Percentiles rank a stretch among this genome's conserved stretches.
Evolutionary conservation across 2,113 vertebrate genomes (phyloP).

Genomic region (Brachirus orientalis): DNA sequence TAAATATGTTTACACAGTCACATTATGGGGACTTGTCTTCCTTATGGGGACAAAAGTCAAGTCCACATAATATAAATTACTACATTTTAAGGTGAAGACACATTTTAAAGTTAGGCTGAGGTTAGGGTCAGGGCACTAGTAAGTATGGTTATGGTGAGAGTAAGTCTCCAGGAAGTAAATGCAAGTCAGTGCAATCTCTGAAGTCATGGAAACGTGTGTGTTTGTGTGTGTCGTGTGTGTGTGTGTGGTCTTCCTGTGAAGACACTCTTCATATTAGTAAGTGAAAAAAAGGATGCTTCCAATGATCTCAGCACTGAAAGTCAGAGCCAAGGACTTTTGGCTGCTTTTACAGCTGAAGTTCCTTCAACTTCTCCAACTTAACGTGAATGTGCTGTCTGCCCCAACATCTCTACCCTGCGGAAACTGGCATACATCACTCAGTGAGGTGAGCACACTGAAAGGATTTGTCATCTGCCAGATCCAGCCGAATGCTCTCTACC

Average conservation of each 20-base stretch:
- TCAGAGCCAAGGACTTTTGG: slow-evolving; percentile 40
- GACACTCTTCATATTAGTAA: slow-evolving; percentile 49
- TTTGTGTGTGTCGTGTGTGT: slow-evolving; percentile 16
- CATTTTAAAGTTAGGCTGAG: no score
- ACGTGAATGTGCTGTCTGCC: no score
- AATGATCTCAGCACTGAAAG: slow-evolving; percentile 53
- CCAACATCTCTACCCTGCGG: neutral
- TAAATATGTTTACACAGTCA: no score
- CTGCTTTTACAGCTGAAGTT: no score
- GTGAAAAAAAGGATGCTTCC: slow-evolving; percentile 22
- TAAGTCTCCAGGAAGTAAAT: no score
- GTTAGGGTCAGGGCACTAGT: no score
- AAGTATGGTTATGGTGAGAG: neutral
- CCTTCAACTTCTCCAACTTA: slow-evolving; percentile 25
- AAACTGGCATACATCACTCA: neutral
- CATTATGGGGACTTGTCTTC: no score
- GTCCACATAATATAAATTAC: no score
- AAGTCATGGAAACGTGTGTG: no score
- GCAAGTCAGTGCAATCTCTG: no score
- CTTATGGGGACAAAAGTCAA: no score
- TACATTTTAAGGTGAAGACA: no score
- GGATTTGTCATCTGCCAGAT: slow-evolving; percentile 18
- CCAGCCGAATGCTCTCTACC: slow-evolving; percentile 26
- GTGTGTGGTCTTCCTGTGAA: slow-evolving; percentile 24
- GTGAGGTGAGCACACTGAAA: slow-evolving; percentile 28